Base-by-base conservation (phyloP, 1,140 invertebrate species). In the Onthophagus taurus region DNA sequence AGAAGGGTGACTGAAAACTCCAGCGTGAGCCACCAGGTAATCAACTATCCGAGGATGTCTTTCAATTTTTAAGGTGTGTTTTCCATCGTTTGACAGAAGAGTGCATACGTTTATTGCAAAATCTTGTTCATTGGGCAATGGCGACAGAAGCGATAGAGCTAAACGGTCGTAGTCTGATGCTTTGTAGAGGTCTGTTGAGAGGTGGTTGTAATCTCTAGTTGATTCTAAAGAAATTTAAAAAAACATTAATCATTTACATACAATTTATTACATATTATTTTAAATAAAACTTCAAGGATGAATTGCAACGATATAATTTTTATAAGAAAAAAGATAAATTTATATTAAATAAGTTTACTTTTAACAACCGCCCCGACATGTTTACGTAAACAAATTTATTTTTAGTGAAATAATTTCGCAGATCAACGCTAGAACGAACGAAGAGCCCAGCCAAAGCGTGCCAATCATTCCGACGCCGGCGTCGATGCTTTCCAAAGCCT, bases 51-150 rank as follows among this genome's bases (percentile, higher is more conserved):
- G 77, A 1, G 88, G 88, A 54, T 83, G 85, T 49, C 87, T 82
- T 19, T 80, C 78, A 18, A 97, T 66, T 48, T 88, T 81, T 20
- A 99, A 65, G 3, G 84, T 80, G 58, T 93, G 87, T 39, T 86
- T 85, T 23, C 89, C 87, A 61, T 97, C 93, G 54, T 92, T 94
- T 14, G 91, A 92, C 47, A 99, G 70, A 35, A 99, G 70, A 0
- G 90, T 95, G 63, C 92, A 96, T 1, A 97, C 88, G 66, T 98
- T 97, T 41, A 99, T 84, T 2, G 93, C 93, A 70, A 98, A 94
- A 63, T 98, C 94, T 61, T 98, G 90, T 70, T 99, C 96, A 66
- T 99, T 99, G 11, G 95, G 94, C 52, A 99, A 71, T 1, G 94
- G 94, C 23, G 89, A 93, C 13, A 94, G 65, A 5, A 99, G 70